Conservation (phyloP, 2,113 vertebrate genomes). For the Numenius arquata region DNA sequence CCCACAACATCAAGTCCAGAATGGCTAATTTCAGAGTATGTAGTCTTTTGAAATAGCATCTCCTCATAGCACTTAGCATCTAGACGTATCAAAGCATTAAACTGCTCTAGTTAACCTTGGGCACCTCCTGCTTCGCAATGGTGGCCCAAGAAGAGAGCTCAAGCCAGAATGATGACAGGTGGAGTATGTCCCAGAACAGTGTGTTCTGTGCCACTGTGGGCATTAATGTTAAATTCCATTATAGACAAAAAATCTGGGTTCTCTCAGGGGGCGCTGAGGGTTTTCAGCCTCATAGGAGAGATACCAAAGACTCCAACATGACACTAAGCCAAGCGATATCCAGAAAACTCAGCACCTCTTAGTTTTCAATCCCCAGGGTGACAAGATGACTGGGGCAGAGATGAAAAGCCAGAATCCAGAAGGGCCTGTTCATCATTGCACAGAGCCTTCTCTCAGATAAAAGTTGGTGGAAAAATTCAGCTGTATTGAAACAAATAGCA, state of each 20-base stretch:
- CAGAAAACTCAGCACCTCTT: not conserved
- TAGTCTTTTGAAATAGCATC: not conserved
- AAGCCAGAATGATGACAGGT: not conserved
- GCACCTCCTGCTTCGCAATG: fast-evolving
- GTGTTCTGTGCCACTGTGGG: fast-evolving
- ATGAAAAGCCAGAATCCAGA: not conserved
- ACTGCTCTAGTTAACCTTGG: not conserved
- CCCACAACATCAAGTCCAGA: not conserved
- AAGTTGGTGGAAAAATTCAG: not conserved
- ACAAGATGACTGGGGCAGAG: not conserved
- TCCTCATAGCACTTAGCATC: not conserved
- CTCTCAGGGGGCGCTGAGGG: not conserved
- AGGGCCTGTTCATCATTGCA: not conserved
- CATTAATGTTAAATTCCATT: not conserved
- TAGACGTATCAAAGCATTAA: not conserved
- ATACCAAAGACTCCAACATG: not conserved
- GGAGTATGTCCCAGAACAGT: not conserved
- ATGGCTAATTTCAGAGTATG: not conserved
- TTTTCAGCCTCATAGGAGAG: not conserved
- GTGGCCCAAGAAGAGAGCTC: not conserved
- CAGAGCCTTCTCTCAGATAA: not conserved
- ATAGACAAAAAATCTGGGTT: fast-evolving
- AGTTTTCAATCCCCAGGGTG: not conserved
- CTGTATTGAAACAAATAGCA: not conserved
- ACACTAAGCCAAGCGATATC: not conserved